Base-by-base conservation (phyloP, 2,113 vertebrate genomes). In the Anoplopoma fimbria region DNA sequence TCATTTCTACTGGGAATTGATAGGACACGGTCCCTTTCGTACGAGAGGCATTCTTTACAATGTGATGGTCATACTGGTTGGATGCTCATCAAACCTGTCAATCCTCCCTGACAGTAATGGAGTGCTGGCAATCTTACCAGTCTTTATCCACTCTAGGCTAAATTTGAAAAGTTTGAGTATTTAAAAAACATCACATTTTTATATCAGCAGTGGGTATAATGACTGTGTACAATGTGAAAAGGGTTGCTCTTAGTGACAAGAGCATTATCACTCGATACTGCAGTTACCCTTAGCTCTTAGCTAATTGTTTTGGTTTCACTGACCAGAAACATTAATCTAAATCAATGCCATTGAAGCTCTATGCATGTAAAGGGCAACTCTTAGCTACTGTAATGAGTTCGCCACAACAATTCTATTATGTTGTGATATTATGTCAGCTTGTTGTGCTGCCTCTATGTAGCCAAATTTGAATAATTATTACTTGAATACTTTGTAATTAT, bases 1-100 rank as follows among this genome's bases (percentile, higher is more conserved):
- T 86, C 82, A 65, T 77, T 33, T 83, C 84, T 47, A 25, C 49
- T 49, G 76, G 85, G 90, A 92, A 83, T 45, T 79, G 70, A 84
- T 64, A 62, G 69, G 80, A 47, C 29, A 36, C 60, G 78, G 25
- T 61, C 17, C 45, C 75, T 67, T 63, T 90, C 89, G 87, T 91
- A 49, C 49, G 19, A 31, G 69, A 77, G 27, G 55, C 8, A 1
- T 75, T 64, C 6, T 65, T 74, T 62, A 63, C 29, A 75, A 36
- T 75, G 29, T 80, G 77, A 75, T 84, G 72, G 72, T 87, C 87
- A 81, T 17, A 12, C 14, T 40, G 25, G 62, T 36, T 53, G 40
- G 36, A 51, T 27, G 61, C 36, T 49, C 15, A 9, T 74, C 29
- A 77, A 38, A 45, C n/a, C 25, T 64, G 61, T 86, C 45, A 68